Percentiles rank a stretch among this genome's conserved stretches.
These are phyloP conservation scores for Channallabes apus DNA, from an alignment of 2,797 vertebrate species.

Conservation along the genomic window DNA sequence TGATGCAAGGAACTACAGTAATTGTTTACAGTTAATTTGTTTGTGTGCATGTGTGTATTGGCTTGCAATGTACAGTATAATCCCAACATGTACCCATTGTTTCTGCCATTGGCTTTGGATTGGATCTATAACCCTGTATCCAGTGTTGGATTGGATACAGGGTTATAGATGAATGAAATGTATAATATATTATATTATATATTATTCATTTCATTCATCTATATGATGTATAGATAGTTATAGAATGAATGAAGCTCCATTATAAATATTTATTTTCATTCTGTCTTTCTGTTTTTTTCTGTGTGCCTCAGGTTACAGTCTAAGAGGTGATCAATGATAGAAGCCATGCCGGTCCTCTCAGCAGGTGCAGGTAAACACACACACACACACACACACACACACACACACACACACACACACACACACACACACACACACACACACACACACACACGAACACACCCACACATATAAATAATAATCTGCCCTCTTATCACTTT, in stretches of 20 bases:
- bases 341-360: slow-evolving; percentile 91
- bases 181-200: no score
- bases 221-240: no score
- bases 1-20: not conserved
- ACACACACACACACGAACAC: slow-evolving; percentile 14
- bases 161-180: not conserved
- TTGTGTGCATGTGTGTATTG: not conserved
- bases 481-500: not conserved
- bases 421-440: slow-evolving; percentile 54
- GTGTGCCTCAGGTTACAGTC: slow-evolving; percentile 57
- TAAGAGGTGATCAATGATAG: slow-evolving; percentile 70
- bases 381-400: slow-evolving; percentile 6
- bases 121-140: no score
- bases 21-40: not conserved
- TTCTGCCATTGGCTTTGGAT: not conserved
- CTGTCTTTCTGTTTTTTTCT: not conserved
- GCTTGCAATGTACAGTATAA: not conserved
- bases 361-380: slow-evolving; percentile 84
- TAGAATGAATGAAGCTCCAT: not conserved
- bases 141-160: not conserved
- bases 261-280: not conserved
- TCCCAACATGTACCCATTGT: not conserved
- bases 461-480: slow-evolving; percentile 9
- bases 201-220: no score
- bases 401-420: not conserved